These are phyloP conservation scores for Lepilemur ruficaudatus DNA, from an alignment of 2,797 vertebrate genomes.

Conservation along the genomic window DNA sequence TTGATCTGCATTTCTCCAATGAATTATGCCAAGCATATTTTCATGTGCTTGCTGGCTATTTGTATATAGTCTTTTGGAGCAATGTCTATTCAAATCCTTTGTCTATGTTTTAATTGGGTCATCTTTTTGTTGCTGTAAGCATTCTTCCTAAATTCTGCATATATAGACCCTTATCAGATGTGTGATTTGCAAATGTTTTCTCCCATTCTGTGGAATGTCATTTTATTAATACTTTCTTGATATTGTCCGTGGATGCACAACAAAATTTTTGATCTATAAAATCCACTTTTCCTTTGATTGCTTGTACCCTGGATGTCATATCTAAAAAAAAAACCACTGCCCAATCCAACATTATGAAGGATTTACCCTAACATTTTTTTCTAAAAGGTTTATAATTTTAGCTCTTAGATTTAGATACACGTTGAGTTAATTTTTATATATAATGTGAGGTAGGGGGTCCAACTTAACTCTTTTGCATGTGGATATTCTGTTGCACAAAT, in stretches of 20 bases:
- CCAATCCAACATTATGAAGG: background rate
- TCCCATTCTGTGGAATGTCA: background rate
- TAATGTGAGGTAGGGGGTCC: background rate
- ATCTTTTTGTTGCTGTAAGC: background rate
- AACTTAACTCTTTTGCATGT: background rate
- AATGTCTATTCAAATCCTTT: background rate
- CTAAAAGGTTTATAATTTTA: background rate
- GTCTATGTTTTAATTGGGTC: background rate
- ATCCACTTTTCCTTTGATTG: background rate
- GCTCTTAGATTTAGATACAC: background rate
- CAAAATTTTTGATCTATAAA: background rate
- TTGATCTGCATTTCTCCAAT: background rate
- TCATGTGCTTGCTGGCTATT: background rate
- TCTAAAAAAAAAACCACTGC: background rate
- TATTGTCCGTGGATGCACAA: background rate
- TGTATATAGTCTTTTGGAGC: background rate
- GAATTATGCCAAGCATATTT: background rate
- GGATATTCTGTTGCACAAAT: background rate
- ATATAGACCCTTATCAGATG: background rate
- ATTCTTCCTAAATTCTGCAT: background rate
- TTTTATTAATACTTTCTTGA: background rate
- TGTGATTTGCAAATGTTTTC: background rate
- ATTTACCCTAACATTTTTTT: background rate
- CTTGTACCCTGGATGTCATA: background rate
- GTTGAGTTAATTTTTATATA: background rate